Conservation (phyloP, 2,888 invertebrate genomes). For the Nymphalis polychloros region DNA sequence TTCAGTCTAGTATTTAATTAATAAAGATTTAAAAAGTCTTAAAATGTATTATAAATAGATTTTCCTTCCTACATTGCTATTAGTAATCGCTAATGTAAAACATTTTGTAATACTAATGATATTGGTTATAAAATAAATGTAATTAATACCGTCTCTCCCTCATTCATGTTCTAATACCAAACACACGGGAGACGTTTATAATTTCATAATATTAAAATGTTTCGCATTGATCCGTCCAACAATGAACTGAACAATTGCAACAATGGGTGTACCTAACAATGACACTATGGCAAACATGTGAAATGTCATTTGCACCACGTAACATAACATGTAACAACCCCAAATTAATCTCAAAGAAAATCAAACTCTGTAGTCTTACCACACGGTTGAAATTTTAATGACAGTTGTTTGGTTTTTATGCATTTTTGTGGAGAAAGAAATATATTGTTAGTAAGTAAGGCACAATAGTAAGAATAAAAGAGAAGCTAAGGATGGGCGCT, state of each 20-base stretch:
- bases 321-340: slow-evolving; percentile 44
- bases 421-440: slow-evolving; percentile 35
- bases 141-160: slow-evolving; percentile 40
- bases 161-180: slow-evolving; percentile 39
- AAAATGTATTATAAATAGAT: too few relatives aligned
- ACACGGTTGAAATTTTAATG: slow-evolving; percentile 38
- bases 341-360: slow-evolving; percentile 12
- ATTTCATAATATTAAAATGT: slow-evolving; percentile 82
- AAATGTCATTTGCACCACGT: slow-evolving; percentile 59
- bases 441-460: slow-evolving; percentile 71
- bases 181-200: slow-evolving; percentile 78
- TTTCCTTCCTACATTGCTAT: too few relatives aligned
- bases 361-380: slow-evolving; percentile 2
- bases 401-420: slow-evolving; percentile 28
- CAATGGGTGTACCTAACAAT: slow-evolving; percentile 80
- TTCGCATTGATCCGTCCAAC: slow-evolving; percentile 76
- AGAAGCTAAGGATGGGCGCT: slow-evolving; percentile 78
- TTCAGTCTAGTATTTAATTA: too few relatives aligned
- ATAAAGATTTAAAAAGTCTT: too few relatives aligned
- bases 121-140: too few relatives aligned
- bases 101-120: too few relatives aligned
- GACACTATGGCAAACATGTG: slow-evolving; percentile 79
- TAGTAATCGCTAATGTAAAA: too few relatives aligned
- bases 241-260: slow-evolving; percentile 70
- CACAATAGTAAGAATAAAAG: slow-evolving; percentile 76